These are phyloP conservation scores for Anabacerthia variegaticeps DNA, from an alignment of 2,797 vertebrate species.

Conservation along the genomic window DNA sequence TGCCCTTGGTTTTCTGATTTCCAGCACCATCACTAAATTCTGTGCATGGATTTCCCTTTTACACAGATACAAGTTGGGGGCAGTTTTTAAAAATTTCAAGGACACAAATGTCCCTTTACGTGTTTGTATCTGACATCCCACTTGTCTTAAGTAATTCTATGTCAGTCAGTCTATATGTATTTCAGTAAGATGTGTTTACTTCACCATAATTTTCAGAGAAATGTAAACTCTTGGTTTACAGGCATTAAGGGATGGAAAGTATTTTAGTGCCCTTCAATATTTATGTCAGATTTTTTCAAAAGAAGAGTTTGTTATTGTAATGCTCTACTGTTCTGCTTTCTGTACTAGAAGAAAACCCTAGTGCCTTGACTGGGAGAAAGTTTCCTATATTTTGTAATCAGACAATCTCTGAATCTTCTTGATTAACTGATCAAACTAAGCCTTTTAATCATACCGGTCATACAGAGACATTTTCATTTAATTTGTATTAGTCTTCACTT, in stretches of 20 bases:
- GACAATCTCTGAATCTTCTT: conserved; percentile 6
- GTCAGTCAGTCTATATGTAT: background rate
- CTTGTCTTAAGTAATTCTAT: background rate
- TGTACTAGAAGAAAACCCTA: background rate
- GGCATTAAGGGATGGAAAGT: background rate
- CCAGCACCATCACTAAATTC: background rate
- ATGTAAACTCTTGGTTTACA: background rate
- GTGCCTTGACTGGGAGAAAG: background rate
- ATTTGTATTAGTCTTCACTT: conserved; percentile 25
- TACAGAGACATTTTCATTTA: background rate
- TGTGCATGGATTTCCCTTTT: background rate
- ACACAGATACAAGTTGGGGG: fast-evolving
- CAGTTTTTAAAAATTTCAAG: background rate
- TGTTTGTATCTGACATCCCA: background rate
- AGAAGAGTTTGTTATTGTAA: background rate
- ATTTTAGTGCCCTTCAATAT: background rate
- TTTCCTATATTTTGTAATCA: background rate
- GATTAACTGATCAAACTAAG: conserved; percentile 9
- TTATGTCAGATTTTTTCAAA: background rate
- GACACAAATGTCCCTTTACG: background rate
- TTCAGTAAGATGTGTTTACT: background rate
- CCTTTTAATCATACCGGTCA: background rate
- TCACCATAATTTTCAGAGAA: background rate
- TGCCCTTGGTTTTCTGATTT: background rate
- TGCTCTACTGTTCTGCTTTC: background rate